These are phyloP conservation scores for Aepyceros melampus DNA, from an alignment of 2,113 vertebrate species.

Conservation along the genomic window DNA sequence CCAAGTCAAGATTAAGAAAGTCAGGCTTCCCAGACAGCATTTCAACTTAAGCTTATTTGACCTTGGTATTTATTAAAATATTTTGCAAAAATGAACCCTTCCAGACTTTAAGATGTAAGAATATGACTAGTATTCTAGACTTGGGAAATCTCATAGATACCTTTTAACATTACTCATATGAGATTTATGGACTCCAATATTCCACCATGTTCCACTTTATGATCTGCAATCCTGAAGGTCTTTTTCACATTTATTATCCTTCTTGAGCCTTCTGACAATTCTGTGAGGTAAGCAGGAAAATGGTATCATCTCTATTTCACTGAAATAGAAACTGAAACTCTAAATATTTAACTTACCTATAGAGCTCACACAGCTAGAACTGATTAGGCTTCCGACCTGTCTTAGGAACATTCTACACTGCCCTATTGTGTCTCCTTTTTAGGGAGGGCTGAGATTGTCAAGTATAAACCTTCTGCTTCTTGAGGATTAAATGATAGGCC, in stretches of 20 bases:
- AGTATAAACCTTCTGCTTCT: not conserved
- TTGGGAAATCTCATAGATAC: not conserved
- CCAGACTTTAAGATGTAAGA: not conserved
- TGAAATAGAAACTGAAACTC: not conserved
- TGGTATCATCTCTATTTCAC: not conserved
- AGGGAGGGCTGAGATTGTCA: not conserved
- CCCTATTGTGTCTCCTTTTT: not conserved
- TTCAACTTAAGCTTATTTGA: not conserved
- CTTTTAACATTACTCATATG: not conserved
- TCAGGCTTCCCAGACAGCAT: not conserved
- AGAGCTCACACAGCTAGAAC: not conserved
- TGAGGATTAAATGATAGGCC: not conserved
- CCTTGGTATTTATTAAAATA: not conserved
- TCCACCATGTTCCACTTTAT: not conserved
- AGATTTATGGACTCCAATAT: not conserved
- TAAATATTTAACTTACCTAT: not conserved
- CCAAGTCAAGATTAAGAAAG: not conserved
- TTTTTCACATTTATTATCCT: not conserved
- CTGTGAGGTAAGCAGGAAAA: not conserved
- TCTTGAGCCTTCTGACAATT: not conserved
- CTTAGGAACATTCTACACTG: not conserved
- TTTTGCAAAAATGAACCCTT: not conserved
- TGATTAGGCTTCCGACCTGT: not conserved
- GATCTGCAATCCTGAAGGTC: not conserved
- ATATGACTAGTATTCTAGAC: not conserved